Conservation (phyloP, 2,113 vertebrate species). For the Fulica atra region DNA sequence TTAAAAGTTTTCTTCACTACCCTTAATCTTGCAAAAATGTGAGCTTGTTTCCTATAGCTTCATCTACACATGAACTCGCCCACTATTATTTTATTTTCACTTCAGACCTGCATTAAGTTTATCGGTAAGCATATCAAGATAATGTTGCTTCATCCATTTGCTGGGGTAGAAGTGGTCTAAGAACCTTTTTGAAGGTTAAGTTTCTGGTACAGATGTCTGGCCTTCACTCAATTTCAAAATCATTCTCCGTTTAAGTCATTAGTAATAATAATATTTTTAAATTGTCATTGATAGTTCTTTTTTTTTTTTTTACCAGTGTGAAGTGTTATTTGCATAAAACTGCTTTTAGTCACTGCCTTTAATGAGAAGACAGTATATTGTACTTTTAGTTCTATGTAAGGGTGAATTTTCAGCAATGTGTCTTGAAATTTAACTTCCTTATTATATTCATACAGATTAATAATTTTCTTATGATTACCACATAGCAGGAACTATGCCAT, state of each 20-base stretch:
- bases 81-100: neutral
- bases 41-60: neutral
- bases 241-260: neutral
- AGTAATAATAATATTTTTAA: neutral
- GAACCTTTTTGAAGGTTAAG: neutral
- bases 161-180: neutral
- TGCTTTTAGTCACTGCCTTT: neutral
- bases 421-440: neutral
- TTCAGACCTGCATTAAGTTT: neutral
- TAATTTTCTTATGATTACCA: neutral
- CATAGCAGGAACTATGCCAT: too few relatives aligned
- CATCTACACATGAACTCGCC: neutral
- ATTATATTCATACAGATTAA: neutral
- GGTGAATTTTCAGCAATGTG: accelerated
- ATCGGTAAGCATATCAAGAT: neutral
- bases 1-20: neutral
- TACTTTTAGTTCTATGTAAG: neutral
- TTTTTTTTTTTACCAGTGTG: neutral
- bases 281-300: neutral
- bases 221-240: neutral
- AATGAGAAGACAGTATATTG: neutral
- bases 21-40: neutral
- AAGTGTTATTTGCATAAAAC: neutral
- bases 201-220: neutral
- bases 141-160: neutral